Evolutionary conservation across 1,140 invertebrate genomes (phyloP), one percentile per base, ranked within the genome.

Genomic region (Aphaenogaster floridana): DNA sequence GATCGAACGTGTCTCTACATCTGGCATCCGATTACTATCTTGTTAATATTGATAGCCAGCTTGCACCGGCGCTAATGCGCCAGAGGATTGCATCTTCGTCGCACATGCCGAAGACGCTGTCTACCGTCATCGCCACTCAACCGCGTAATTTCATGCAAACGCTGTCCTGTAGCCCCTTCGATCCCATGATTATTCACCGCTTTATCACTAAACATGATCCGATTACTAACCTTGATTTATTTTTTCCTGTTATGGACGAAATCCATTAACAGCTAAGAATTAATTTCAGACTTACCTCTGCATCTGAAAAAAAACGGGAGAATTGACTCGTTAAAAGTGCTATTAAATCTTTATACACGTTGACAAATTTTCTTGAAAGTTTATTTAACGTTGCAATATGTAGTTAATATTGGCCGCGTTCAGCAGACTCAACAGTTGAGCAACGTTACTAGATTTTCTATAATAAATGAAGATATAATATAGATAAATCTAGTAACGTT

Each of bases 41-140:
- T 91, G 90, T 92, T 92, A 92, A 92, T 92, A 92, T 92, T 91
- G 91, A 92, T 92, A 90, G 86, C 84, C 91, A 90, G 90, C 72
- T 91, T 86, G 80, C 80, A 74, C 71, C 85, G 86, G 87, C 88
- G 91, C 89, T 92, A 92, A 92, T 92, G 88, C 88, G 89, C 85
- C 79, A 78, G 63, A 87, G 80, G 59, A 89, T 86, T 50, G 77
- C 63, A 64, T 86, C 71, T 90, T 86, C 57, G 54, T 84, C 21
- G 28, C 45, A 76, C 69, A 61, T 50, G 57, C 34, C 57, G 48
- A 78, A 76, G 76, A 61, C 71, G 69, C 59, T 84, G 69, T 84
- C 80, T 76, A 74, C 13, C 69, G 69, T 84, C 42, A 61, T 76
- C 54, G 79, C 39, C 52, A 39, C 28, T 81, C 79, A 61, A 76